phyloP scores from a whole-genome alignment of 2,113 vertebrate genomes.

The Osmerus mordax region DNA sequence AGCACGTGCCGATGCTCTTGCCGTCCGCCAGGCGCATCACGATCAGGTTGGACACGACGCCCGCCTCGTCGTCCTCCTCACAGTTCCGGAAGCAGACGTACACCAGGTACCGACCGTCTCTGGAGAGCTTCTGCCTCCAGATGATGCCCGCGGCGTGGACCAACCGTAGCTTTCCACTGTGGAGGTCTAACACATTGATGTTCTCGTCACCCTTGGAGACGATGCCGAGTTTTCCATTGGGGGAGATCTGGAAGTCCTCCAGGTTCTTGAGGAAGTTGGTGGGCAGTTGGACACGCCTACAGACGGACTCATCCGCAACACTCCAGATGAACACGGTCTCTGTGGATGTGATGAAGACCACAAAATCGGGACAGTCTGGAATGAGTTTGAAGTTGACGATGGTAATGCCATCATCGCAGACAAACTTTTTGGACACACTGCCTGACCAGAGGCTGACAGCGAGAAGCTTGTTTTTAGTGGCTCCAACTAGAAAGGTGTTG shows the following conservation, averaged over 20 bases:
- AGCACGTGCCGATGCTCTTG: constrained; percentile 97
- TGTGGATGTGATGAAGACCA: constrained; percentile 91
- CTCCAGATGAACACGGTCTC: constrained; percentile 96
- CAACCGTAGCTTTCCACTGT: constrained; percentile 91
- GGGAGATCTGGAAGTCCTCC: constrained; percentile 96
- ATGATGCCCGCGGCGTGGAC: constrained; percentile 88
- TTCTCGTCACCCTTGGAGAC: constrained; percentile 94
- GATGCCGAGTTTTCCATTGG: constrained; percentile 94
- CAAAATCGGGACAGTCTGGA: constrained; percentile 92
- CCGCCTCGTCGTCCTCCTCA: constrained; percentile 91
- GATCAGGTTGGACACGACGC: constrained; percentile 86
- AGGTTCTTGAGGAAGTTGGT: constrained; percentile 90
- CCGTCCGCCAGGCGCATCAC: constrained; percentile 97
- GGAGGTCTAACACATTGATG: constrained; percentile 91
- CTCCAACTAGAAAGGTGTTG: constrained; percentile 94
- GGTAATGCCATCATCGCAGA: constrained; percentile 90
- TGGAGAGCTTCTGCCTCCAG: constrained; percentile 91
- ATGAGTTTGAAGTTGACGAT: constrained; percentile 95
- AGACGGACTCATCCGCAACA: constrained; percentile 92
- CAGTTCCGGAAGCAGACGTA: constrained; percentile 89
- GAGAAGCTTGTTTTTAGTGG: constrained; percentile 92
- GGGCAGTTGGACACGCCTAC: constrained; percentile 89
- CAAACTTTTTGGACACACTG: constrained; percentile 96
- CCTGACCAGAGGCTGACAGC: constrained; percentile 98
- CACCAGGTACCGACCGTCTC: constrained; percentile 95